Evolutionary conservation across 2,888 invertebrate genomes (phyloP), one percentile per base, ranked within the genome.

Genomic region (Microdon myrmicae): DNA sequence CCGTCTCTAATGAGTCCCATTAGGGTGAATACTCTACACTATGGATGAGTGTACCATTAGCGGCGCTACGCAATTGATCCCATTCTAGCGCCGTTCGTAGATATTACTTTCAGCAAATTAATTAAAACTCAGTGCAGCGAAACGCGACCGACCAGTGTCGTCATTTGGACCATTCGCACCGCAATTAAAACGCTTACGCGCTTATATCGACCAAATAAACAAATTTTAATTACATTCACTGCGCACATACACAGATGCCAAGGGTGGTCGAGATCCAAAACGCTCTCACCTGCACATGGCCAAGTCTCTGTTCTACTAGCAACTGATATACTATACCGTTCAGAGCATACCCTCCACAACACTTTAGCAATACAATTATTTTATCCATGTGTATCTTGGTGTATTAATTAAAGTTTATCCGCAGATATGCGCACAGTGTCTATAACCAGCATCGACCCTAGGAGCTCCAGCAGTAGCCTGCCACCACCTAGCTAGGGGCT

Each of bases 141-240:
- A 6, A 8, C n/a, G 32, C 43, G 23, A 44, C 39, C 44, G 29
- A 49, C 49, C 43, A 22, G 19, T 43, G 47, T n/a, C n/a, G n/a
- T n/a, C 44, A 38, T 64, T 51, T 51, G 37, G 51, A 64, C 56
- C 58, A 64, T 56, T 58, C 64, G 58, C 58, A 17, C 64, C 64
- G 64, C 64, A 64, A 64, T 64, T 64, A 64, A 64, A 64, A 64
- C 45, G 56, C 64, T 64, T n/a, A n/a, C n/a, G n/a, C 64, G 58
- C 64, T 45, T 51, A 51, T 51, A 58, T 51, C 45, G 43, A 51
- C 58, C 64, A 43, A 64, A 64, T 64, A 64, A 64, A 64, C 64
- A 64, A 64, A 64, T 58, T 64, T 64, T 58, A 58, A 64, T 64
- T 64, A 64, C 64, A 37, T 43, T 51, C 51, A 58, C 58, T 64